Evolutionary conservation across 2,797 vertebrate genomes (phyloP).

Genomic region (Iguana delicatissima): DNA sequence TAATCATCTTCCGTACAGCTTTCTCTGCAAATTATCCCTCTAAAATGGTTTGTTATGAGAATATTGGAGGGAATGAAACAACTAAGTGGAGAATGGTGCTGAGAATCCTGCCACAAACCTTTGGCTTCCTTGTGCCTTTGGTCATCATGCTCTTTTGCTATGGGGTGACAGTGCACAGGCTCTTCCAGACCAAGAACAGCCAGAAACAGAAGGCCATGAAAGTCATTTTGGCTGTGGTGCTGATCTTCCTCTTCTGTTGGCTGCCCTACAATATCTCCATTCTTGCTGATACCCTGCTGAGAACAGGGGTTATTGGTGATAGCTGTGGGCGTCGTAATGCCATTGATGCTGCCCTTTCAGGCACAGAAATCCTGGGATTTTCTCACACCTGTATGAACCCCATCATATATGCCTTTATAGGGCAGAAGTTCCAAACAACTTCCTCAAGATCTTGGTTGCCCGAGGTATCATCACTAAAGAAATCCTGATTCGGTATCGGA

Average conservation of each 20-base stretch:
- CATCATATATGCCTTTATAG: conserved; percentile 91
- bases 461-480: conserved; percentile 84
- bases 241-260: conserved; percentile 90
- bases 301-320: not conserved
- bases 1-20: conserved; percentile 77
- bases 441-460: conserved; percentile 82
- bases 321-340: conserved; percentile 73
- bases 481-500: conserved; percentile 68
- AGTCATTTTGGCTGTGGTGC: conserved; percentile 89
- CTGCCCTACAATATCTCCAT: conserved; percentile 87
- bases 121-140: conserved; percentile 88
- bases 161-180: conserved; percentile 81
- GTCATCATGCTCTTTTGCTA: conserved; percentile 90
- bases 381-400: conserved; percentile 93
- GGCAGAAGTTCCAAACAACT: conserved; percentile 90
- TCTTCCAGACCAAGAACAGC: conserved; percentile 82
- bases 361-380: conserved; percentile 85
- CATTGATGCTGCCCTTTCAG: conserved; percentile 69
- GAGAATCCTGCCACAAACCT: conserved; percentile 79
- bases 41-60: conserved; percentile 80
- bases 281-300: conserved; percentile 85
- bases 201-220: conserved; percentile 91
- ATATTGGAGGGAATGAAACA: conserved; percentile 66
- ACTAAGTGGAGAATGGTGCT: conserved; percentile 77
- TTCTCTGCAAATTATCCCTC: fast-evolving